phyloP scores from a whole-genome alignment of 2,797 vertebrate genomes.

The Galago senegalensis region DNA sequence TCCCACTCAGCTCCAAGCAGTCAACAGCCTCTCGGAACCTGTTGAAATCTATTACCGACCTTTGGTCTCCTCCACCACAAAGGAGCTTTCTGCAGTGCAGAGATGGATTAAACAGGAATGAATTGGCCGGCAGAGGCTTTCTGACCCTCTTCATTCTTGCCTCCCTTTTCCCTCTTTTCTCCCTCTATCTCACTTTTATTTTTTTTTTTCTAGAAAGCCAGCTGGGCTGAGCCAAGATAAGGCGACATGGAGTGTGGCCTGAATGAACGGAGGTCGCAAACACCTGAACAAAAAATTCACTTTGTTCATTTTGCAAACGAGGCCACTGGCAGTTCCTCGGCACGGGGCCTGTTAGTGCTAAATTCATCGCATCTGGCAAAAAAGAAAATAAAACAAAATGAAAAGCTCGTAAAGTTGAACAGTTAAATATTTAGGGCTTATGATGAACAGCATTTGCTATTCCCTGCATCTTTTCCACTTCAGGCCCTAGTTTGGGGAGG shows the following conservation, averaged over 20 bases:
- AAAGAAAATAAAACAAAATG: constrained; percentile 84
- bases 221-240: constrained; percentile 65
- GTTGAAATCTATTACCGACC: constrained; percentile 86
- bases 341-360: constrained; percentile 80
- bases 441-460: constrained; percentile 88
- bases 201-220: constrained; percentile 63
- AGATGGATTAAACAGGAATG: constrained; percentile 86
- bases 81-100: constrained; percentile 73
- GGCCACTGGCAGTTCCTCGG: constrained; percentile 57
- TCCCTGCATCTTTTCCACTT: constrained; percentile 84
- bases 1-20: not conserved
- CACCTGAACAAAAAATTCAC: constrained; percentile 80
- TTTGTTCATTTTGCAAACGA: constrained; percentile 80
- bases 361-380: constrained; percentile 78
- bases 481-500: constrained; percentile 79
- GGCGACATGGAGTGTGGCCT: not conserved
- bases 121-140: constrained; percentile 75
- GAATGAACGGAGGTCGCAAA: constrained; percentile 70
- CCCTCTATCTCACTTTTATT: not conserved
- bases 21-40: constrained; percentile 79
- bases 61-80: constrained; percentile 83
- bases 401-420: constrained; percentile 85
- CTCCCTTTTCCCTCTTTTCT: not conserved
- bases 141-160: constrained; percentile 49
- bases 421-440: constrained; percentile 89